Evolutionary conservation across 2,888 invertebrate genomes (phyloP).

Genomic region (Ennomos erosarius): DNA sequence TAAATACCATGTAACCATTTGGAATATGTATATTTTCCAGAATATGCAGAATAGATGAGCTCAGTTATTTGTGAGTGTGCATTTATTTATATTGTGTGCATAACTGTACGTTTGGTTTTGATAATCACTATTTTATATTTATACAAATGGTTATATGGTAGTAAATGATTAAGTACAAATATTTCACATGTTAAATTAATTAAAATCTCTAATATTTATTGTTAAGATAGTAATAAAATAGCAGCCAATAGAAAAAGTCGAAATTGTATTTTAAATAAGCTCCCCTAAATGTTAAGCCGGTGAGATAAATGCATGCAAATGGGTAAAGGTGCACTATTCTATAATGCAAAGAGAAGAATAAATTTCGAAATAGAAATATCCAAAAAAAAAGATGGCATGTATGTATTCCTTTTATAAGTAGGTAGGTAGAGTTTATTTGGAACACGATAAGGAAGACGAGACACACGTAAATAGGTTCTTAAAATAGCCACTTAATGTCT

Average conservation of each 20-base stretch:
- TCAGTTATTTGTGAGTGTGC: slow-evolving; percentile 29
- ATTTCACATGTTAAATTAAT: slow-evolving; percentile 43
- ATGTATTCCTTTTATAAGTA: slow-evolving; percentile 34
- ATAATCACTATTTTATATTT: slow-evolving; percentile 10
- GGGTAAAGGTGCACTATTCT: slow-evolving; percentile 75
- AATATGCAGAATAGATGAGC: slow-evolving; percentile 11
- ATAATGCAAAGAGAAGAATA: slow-evolving; percentile 67
- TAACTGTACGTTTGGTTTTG: too few species aligned
- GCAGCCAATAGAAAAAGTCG: slow-evolving; percentile 72
- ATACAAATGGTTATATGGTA: slow-evolving; percentile 39
- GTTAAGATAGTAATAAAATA: slow-evolving; percentile 61
- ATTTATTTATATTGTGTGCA: too few species aligned
- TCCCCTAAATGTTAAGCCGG: slow-evolving; percentile 71
- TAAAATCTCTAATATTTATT: slow-evolving; percentile 46
- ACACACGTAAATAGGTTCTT: slow-evolving; percentile 45
- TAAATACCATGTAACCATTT: slow-evolving; percentile 55
- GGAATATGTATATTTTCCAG: slow-evolving; percentile 19
- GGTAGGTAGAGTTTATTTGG: slow-evolving; percentile 46
- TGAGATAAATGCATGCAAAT: slow-evolving; percentile 77
- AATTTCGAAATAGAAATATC: slow-evolving; percentile 50
- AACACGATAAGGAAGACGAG: slow-evolving; percentile 68
- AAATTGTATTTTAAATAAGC: slow-evolving; percentile 60
- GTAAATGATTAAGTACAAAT: slow-evolving; percentile 39
- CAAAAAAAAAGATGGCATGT: slow-evolving; percentile 19
- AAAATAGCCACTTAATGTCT: slow-evolving; percentile 41